These are phyloP conservation scores for Allolobophora icterica DNA, from an alignment of 2,888 invertebrate genomes.

Conservation along the genomic window DNA sequence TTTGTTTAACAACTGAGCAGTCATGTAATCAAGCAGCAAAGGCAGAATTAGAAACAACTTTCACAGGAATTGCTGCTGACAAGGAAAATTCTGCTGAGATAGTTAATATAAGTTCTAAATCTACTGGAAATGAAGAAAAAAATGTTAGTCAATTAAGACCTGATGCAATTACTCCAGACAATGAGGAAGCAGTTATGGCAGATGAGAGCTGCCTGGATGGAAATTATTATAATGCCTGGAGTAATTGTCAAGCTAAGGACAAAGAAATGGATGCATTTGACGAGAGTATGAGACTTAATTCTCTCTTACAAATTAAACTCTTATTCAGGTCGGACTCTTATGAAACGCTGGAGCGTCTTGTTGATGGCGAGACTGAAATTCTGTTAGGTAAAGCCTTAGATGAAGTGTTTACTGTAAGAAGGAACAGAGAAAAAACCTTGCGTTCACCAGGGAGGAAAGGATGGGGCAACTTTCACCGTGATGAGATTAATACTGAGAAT, in stretches of 20 bases:
- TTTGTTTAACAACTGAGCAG: background rate
- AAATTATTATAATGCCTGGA: background rate
- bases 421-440: background rate
- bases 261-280: background rate
- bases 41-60: background rate
- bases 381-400: conserved; percentile 12
- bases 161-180: background rate
- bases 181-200: background rate
- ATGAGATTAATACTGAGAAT: background rate
- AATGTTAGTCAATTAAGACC: background rate
- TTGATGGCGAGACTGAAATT: background rate
- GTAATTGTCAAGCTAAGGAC: background rate
- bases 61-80: background rate
- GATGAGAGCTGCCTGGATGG: background rate
- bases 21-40: background rate
- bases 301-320: conserved; percentile 13
- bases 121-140: background rate
- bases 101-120: too few relatives aligned
- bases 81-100: background rate
- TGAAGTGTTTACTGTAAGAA: background rate
- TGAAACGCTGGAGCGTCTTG: background rate
- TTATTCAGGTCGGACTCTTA: background rate
- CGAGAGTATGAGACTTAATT: background rate
- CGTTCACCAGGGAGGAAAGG: background rate
- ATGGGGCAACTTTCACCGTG: background rate